Conservation (phyloP, 2,888 invertebrate genomes). For the Isoperla grammatica region DNA sequence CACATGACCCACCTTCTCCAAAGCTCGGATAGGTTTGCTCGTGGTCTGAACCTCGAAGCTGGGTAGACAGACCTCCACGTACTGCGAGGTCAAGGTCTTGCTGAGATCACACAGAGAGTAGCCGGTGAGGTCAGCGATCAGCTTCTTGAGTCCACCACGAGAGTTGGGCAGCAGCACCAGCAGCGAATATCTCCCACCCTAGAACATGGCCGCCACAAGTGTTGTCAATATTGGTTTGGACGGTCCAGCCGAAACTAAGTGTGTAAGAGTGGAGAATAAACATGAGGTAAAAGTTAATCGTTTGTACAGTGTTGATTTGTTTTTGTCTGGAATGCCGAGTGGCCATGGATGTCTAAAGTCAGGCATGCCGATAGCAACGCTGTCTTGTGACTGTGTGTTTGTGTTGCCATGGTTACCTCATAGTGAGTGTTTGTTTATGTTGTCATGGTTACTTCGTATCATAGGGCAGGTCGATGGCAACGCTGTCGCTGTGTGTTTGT, state of each 20-base stretch:
- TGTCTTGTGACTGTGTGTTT: too few species aligned
- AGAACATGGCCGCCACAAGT: neutral
- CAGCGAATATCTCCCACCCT: constrained; percentile 56
- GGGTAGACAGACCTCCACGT: constrained; percentile 52
- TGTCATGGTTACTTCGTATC: constrained; percentile 15
- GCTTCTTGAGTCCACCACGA: constrained; percentile 52
- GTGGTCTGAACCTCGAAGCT: constrained; percentile 59
- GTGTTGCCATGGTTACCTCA: too few species aligned
- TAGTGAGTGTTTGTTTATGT: neutral
- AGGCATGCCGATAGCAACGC: too few species aligned
- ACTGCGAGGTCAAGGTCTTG: constrained; percentile 45
- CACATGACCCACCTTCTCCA: constrained; percentile 55
- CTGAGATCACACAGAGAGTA: constrained; percentile 46
- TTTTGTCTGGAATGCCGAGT: too few species aligned
- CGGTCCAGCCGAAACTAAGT: too few species aligned
- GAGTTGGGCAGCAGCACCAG: constrained; percentile 53
- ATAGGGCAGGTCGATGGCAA: constrained; percentile 35
- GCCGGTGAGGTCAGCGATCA: constrained; percentile 51
- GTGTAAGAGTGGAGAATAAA: too few species aligned
- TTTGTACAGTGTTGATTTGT: too few species aligned
- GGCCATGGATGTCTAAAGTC: too few species aligned
- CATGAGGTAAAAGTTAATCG: too few species aligned
- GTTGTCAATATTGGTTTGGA: too few species aligned
- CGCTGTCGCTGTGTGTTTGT: constrained; percentile 34
- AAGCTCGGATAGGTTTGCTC: constrained; percentile 54